Percentiles rank a stretch among this genome's conserved stretches.
phyloP scores from a whole-genome alignment of 1,140 invertebrate genomes.

The Apocrypta bakeri region DNA sequence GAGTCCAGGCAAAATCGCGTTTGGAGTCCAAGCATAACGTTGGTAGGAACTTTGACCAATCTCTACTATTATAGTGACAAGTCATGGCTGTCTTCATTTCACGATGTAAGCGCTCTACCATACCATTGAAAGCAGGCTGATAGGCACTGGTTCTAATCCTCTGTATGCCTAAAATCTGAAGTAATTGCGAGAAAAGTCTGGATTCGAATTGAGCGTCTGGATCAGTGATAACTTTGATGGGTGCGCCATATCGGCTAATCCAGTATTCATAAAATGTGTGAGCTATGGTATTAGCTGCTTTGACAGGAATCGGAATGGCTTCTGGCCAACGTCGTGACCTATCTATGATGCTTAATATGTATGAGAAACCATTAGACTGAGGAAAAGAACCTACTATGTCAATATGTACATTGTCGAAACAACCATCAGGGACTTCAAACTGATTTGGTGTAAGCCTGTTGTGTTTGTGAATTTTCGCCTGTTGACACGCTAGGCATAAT shows the following conservation, averaged over 20 bases:
- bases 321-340: neutral
- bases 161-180: too few species aligned
- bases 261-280: neutral
- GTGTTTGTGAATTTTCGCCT: conserved; percentile 44
- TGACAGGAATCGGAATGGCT: neutral
- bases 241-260: neutral
- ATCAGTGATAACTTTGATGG: too few species aligned
- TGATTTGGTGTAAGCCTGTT: neutral
- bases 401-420: conserved; percentile 67
- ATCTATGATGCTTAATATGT: conserved; percentile 49
- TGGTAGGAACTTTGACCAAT: too few species aligned
- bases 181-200: too few species aligned
- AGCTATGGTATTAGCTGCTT: neutral
- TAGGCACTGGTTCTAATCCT: too few species aligned
- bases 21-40: too few species aligned
- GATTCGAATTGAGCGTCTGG: too few species aligned
- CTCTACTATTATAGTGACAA: too few species aligned
- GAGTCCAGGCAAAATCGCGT: too few species aligned
- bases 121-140: neutral
- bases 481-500: conserved; percentile 51
- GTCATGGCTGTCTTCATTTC: neutral
- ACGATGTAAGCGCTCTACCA: neutral
- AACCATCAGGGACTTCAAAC: conserved; percentile 10
- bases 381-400: conserved; percentile 70
- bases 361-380: conserved; percentile 56